Conservation (phyloP, 1,140 invertebrate species). For the Leptinotarsa texana region DNA sequence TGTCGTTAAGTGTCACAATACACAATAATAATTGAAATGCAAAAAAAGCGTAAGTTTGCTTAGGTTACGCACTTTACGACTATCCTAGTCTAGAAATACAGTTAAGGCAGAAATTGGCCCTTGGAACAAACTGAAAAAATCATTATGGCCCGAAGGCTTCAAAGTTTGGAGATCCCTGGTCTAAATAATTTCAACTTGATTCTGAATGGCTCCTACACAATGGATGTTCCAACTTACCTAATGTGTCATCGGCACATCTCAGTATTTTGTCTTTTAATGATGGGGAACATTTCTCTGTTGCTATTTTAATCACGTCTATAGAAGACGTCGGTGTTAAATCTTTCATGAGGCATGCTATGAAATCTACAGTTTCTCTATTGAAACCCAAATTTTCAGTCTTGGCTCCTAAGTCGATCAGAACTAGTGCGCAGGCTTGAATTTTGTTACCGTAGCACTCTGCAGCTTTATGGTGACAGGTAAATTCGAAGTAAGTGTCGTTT, state of each 20-base stretch:
- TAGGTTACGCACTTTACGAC: too few species aligned
- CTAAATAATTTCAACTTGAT: too few species aligned
- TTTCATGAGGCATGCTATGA: constrained; percentile 58
- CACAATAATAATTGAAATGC: too few species aligned
- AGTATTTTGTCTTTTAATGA: not conserved
- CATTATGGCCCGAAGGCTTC: too few species aligned
- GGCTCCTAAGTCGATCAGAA: constrained; percentile 51
- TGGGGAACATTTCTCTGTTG: not conserved
- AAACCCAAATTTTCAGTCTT: constrained; percentile 44
- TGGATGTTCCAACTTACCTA: not conserved
- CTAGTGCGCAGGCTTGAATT: constrained; percentile 66
- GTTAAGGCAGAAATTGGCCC: too few species aligned
- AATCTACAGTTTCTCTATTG: constrained; percentile 48
- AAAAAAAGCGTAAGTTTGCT: too few species aligned
- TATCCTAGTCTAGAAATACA: too few species aligned
- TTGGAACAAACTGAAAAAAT: too few species aligned
- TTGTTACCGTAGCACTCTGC: constrained; percentile 77
- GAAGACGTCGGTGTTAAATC: constrained; percentile 44
- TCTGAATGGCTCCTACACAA: too few species aligned
- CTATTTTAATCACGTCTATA: not conserved
- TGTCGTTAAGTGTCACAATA: too few species aligned
- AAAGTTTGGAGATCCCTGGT: too few species aligned
- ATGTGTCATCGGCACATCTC: not conserved
- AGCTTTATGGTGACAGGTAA: constrained; percentile 74
- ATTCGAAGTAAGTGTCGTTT: constrained; percentile 54